Base-by-base conservation (phyloP, 2,888 invertebrate species). In the Malachius bipustulatus region DNA sequence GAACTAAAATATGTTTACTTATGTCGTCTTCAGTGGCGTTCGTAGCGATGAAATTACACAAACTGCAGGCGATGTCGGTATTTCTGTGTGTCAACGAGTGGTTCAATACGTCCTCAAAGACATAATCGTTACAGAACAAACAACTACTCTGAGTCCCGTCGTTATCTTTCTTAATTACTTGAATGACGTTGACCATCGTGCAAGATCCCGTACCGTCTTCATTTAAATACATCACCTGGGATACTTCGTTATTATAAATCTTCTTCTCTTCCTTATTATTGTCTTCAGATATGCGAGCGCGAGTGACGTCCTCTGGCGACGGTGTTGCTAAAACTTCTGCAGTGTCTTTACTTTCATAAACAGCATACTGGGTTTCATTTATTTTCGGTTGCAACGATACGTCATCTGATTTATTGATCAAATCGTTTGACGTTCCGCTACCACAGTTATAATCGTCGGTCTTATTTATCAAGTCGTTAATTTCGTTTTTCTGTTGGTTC, bases 61-160 rank as follows among this genome's bases (percentile, higher is more conserved):
- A 19, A n/a, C n/a, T 19, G 24, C 24, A 19, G 6, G 6, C n/a
- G 24, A 19, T n/a, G n/a, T 6, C 6, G 6, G n/a, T 8, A 19
- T n/a, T n/a, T 6, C 24, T 8, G n/a, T 19, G 24, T 19, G 24
- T 19, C 24, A 19, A 19, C 6, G 6, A 19, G 24, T 19, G 24
- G 6, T 19, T n/a, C n/a, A 19, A 19, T 8, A 19, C n/a, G 24
- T 19, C n/a, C 6, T n/a, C n/a, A n/a, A 8, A 6, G 6, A n/a
- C n/a, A n/a, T 19, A 19, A 19, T 19, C n/a, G 24, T 19, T n/a
- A 19, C 24, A 19, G n/a, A 19, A 19, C 24, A 19, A 19, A 19
- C 24, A 19, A n/a, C n/a, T 19, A n/a, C 24, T 19, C n/a, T 19
- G 6, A 6, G n/a, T n/a, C 24, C 6, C 6, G n/a, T 19, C 24